phyloP scores from a whole-genome alignment of 2,113 vertebrate species.

The Siniperca chuatsi region DNA sequence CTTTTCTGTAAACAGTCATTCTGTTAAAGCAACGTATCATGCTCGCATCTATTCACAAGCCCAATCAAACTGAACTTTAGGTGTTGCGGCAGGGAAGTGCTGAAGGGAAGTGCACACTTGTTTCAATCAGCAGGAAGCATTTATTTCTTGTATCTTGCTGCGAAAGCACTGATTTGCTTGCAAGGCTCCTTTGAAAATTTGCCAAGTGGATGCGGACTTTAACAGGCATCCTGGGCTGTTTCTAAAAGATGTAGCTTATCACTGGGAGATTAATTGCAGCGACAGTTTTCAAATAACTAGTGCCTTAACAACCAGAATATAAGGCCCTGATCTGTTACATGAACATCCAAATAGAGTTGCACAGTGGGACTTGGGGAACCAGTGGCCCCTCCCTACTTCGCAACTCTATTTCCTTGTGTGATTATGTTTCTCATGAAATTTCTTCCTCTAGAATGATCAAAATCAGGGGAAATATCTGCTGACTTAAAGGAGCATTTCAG shows the following conservation, averaged over 20 bases:
- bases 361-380: not conserved
- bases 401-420: no score
- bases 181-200: slow-evolving; percentile 4
- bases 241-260: slow-evolving; percentile 2
- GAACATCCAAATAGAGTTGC: not conserved
- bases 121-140: slow-evolving; percentile 33
- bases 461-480: no score
- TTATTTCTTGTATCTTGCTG: slow-evolving; percentile 3
- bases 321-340: not conserved
- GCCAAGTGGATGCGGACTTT: slow-evolving; percentile 6
- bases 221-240: not conserved
- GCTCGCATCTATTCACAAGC: slow-evolving; percentile 40
- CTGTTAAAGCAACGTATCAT: slow-evolving; percentile 43
- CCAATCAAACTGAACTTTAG: slow-evolving; percentile 43
- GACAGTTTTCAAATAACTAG: not conserved
- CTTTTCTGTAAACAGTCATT: slow-evolving; percentile 52
- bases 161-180: not conserved
- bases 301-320: not conserved
- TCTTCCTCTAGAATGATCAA: no score
- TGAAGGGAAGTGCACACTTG: slow-evolving; percentile 13
- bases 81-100: slow-evolving; percentile 16
- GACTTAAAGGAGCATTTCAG: no score
- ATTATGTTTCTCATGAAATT: no score
- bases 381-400: no score
- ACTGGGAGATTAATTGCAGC: slow-evolving; percentile 3